A percentile compares a stretch with the other conserved stretches of the same genome.
phyloP scores from a whole-genome alignment of 2,113 vertebrate species.

The Notechis scutatus region DNA sequence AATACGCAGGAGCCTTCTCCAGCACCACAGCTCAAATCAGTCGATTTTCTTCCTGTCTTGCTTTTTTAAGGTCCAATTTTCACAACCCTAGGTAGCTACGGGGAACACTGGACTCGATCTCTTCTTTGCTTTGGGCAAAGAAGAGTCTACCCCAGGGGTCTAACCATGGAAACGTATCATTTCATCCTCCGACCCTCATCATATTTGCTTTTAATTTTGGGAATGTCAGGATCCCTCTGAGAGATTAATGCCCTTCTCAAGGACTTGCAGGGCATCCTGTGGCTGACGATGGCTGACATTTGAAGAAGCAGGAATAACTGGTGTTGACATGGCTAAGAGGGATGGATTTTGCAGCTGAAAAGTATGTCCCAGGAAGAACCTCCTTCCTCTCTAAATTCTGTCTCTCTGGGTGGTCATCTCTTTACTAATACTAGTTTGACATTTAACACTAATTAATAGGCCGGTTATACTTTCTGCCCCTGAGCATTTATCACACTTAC shows the following conservation, averaged over 20 bases:
- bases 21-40: neutral
- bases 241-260: neutral
- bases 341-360: constrained; percentile 1
- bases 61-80: neutral
- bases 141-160: neutral
- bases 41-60: neutral
- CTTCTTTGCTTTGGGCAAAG: neutral
- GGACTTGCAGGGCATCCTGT: neutral
- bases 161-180: rapidly evolving
- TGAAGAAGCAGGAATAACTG: neutral
- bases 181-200: neutral
- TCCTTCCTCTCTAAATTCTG: neutral
- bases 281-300: neutral
- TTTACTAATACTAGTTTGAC: neutral
- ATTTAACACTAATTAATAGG: neutral
- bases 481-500: neutral
- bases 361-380: neutral
- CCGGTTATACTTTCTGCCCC: neutral
- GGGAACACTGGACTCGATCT: neutral
- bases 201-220: neutral
- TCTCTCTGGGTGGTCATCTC: neutral
- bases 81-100: neutral
- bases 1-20: neutral
- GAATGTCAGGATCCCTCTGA: neutral
- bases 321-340: neutral